Base-by-base conservation (phyloP, 1,140 invertebrate genomes). In the Drosophila littoralis region DNA sequence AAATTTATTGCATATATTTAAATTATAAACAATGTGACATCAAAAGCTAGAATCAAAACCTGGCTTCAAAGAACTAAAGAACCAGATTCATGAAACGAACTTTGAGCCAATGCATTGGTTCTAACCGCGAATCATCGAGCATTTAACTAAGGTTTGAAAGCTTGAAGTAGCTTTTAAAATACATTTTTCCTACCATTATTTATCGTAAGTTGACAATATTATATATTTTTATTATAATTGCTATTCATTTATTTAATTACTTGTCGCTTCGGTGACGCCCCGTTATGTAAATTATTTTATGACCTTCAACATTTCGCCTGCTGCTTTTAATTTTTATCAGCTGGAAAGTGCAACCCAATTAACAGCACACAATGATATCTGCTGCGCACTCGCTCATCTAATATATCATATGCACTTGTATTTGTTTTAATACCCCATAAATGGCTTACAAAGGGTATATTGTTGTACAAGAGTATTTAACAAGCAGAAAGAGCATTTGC, bases 341-440 rank as follows among this genome's bases (percentile, higher is more conserved):
- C 15, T 13, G 13, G 3, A 45, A 45, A 17, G 42, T 45, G 15
- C 7, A 48, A 46, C 45, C 13, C 15, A 61, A 50, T 50, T 48
- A 50, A 28, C 33, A 10, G 32, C 32, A 36, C 15, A 36, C 15
- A 36, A 60, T 60, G 43, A 43, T 38, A 40, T 40, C 35, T 36
- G 15, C 52, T 36, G 12, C 40, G 15, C 40, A 55, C 52, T 36
- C 35, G 52, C 15, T 36, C 36, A 38, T 8, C 17, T 35, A 17
- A 36, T 22, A 38, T 17, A 7, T 55, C 35, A 28, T 28, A 4
- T 28, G 22, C 22, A 28, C 28, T 13, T 8, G n/a, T 59, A 35
- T 59, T 28, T 43, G 7, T 32, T 32, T 42, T 12, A 7, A 45
- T 45, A 4, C 13, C 13, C 42, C 17, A 7, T 17, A 15, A 7